Evolutionary conservation across 2,113 vertebrate species (phyloP), one percentile per base, ranked within the genome.

Genomic region (Terrapene triunguis): DNA sequence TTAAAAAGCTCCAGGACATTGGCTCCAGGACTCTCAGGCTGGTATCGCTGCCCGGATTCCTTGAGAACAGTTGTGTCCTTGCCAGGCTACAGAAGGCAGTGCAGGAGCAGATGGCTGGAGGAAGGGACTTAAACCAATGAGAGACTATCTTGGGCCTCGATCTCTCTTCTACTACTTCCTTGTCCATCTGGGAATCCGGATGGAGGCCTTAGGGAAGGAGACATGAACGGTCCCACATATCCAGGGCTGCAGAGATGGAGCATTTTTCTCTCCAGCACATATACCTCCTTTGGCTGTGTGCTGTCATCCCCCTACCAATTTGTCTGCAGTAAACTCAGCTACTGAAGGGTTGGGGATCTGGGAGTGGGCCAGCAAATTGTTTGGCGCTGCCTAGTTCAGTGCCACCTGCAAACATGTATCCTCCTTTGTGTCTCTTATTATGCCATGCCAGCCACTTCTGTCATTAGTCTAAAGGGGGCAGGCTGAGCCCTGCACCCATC

Each of bases 11-110:
- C 93, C 79, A 87, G 87, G 89, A 11, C 87, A 7, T 21, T 8
- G 72, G 44, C 85, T 93, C 29, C 57, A 87, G 87, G 89, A 8
- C 87, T 97, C n/a, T 85, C 0, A 5, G 65, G 74, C 92, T 96
- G 91, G 83, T 97, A 96, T 81, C 0, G 4, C 93, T 91, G 35
- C 92, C 89, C 89, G 90, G 90, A 85, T 96, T 96, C 87, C 94
- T 97, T 85, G 87, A 97, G 84, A 96, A 90, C 87, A 96, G 32
- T 79, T 96, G 50, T 91, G 87, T 82, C 88, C 92, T 96, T 97
- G 91, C 89, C 50, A 65, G 89, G 42, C 0, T 1, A 89, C 19
- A 38, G 80, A 80, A 93, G 81, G 90, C 55, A 78, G 29, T 91
- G 62, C 48, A 87, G 85, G 85, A 94, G 65, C 94, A 96, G 89